Evolutionary conservation across 1,140 invertebrate genomes (phyloP), one percentile per base, ranked within the genome.

Genomic region (Bilobella aurantiaca): DNA sequence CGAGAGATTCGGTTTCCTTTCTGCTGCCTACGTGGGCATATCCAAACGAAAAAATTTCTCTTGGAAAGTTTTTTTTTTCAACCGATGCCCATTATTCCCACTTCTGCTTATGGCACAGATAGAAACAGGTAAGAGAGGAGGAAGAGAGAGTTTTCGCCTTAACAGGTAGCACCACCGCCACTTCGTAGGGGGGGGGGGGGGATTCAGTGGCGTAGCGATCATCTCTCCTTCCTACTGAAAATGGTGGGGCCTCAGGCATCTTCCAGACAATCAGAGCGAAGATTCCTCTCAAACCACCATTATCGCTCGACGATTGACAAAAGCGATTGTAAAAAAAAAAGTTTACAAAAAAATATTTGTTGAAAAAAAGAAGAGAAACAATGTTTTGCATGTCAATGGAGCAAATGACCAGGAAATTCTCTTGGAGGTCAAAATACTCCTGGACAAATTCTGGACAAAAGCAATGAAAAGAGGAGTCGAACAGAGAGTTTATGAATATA

Each of bases 51-150:
- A 53, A n/a, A n/a, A n/a, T n/a, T 53, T 23, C 25, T 12, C 18
- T 53, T 53, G 49, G 49, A 53, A 53, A 53, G 49, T 53, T 53
- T 53, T 53, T 53, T 53, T 53, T 53, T 53, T 53, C 49, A 53
- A 23, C 14, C 25, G 49, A 53, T 53, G 49, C 49, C 49, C 57
- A 58, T 30, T 30, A 58, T 58, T 58, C 29, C 57, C 23, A 28
- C 57, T 58, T 58, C 57, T 58, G 3, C 57, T 29, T 58, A 53
- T 53, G 49, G 49, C 49, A 53, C 58, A 65, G 25, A 60, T 30
- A 32, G 64, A 53, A 65, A 57, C n/a, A 57, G 47, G 62, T 53
- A 49, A 47, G 16, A 32, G n/a, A 32, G 14, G 46, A 63, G 49
- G 42, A 46, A 63, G 62, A 63, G 21, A 53, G 37, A 63, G 42